Evolutionary conservation across 2,113 vertebrate genomes (phyloP).

Genomic region (Cheirogaleus medius): DNA sequence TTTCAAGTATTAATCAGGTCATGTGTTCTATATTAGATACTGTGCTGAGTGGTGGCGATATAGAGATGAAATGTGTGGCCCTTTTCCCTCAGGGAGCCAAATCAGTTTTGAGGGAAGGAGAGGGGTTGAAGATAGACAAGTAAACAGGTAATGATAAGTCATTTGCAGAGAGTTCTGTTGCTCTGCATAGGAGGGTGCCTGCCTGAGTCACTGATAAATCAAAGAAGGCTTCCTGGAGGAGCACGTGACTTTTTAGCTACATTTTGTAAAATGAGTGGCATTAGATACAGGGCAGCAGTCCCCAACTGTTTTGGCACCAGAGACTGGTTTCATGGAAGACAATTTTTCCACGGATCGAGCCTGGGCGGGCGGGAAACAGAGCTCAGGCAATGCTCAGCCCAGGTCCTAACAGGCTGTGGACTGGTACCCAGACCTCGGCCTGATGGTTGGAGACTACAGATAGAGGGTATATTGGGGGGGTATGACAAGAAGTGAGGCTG

Average conservation of each 20-base stretch:
- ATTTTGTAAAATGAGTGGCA: background rate
- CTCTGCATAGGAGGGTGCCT: background rate
- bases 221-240: background rate
- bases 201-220: background rate
- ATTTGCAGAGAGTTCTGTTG: background rate
- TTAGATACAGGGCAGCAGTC: background rate
- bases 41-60: background rate
- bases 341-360: too few species aligned
- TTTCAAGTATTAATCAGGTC: background rate
- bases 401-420: too few species aligned
- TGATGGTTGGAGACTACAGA: too few species aligned
- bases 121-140: background rate
- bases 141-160: background rate
- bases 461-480: background rate
- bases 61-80: background rate
- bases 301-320: too few species aligned
- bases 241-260: background rate
- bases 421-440: too few species aligned
- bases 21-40: background rate
- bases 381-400: too few species aligned
- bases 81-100: background rate
- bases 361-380: too few species aligned
- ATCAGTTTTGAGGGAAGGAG: background rate
- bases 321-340: too few species aligned
- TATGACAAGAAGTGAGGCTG: background rate